A percentile compares a stretch with the other conserved stretches of the same genome.
phyloP scores from a whole-genome alignment of 2,888 invertebrate species.

The Parasteatoda lunata region DNA sequence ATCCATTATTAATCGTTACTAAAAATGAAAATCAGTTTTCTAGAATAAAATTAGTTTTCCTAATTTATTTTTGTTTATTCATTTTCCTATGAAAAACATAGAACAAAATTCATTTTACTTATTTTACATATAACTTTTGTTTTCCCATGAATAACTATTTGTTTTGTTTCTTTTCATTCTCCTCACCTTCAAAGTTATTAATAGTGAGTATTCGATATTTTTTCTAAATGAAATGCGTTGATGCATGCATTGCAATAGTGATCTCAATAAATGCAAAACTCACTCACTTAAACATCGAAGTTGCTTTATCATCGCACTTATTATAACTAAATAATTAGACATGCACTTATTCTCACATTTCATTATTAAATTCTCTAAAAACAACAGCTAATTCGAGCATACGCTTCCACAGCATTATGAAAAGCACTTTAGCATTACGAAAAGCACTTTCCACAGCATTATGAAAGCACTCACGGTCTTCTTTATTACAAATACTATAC shows the following conservation, averaged over 20 bases:
- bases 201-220: constrained; percentile 62
- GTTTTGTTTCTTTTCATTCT: constrained; percentile 58
- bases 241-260: constrained; percentile 44
- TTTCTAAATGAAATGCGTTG: constrained; percentile 36
- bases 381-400: background rate
- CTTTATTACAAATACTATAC: too few relatives aligned
- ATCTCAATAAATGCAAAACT: background rate
- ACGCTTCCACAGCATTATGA: too few relatives aligned
- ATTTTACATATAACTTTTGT: too few relatives aligned
- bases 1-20: too few relatives aligned
- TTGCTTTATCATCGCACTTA: background rate
- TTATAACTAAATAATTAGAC: background rate
- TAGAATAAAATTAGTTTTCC: too few relatives aligned
- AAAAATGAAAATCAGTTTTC: too few relatives aligned
- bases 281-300: constrained; percentile 2
- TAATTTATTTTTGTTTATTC: too few relatives aligned
- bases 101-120: too few relatives aligned
- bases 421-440: too few relatives aligned
- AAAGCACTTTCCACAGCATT: too few relatives aligned
- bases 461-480: too few relatives aligned
- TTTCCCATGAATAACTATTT: constrained; percentile 29
- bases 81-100: too few relatives aligned
- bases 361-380: background rate
- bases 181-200: constrained; percentile 56
- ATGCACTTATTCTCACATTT: background rate